Evolutionary conservation across 2,888 invertebrate genomes (phyloP).

Genomic region (Ormyrus rosae): DNA sequence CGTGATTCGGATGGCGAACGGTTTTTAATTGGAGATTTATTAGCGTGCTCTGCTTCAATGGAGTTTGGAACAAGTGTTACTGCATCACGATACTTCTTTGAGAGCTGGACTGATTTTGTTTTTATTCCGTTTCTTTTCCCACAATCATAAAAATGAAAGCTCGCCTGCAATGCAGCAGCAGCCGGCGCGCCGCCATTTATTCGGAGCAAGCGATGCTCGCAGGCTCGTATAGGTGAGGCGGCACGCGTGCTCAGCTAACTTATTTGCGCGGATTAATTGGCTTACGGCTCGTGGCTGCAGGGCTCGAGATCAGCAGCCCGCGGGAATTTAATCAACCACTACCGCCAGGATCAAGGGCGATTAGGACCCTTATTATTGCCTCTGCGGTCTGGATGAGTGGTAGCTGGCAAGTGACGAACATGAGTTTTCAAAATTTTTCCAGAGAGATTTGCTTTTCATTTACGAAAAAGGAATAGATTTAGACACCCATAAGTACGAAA

Average conservation of each 20-base stretch:
- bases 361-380: constrained; percentile 43
- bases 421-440: too few relatives aligned
- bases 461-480: too few relatives aligned
- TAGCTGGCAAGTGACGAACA: too few relatives aligned
- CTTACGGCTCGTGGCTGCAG: constrained; percentile 59
- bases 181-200: constrained; percentile 42
- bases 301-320: constrained; percentile 36
- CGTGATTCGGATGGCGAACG: background rate
- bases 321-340: constrained; percentile 60
- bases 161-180: background rate
- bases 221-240: background rate
- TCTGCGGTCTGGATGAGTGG: background rate
- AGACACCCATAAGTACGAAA: too few relatives aligned
- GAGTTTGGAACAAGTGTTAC: too few relatives aligned
- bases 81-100: too few relatives aligned
- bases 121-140: too few relatives aligned
- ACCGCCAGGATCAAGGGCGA: constrained; percentile 47
- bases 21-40: constrained; percentile 53
- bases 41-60: background rate
- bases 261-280: constrained; percentile 73
- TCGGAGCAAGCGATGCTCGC: constrained; percentile 18
- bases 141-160: too few relatives aligned
- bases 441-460: too few relatives aligned
- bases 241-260: constrained; percentile 53
- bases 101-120: too few relatives aligned